Base-by-base conservation (phyloP, 1,140 invertebrate genomes). In the Neuroterus valhalla region DNA sequence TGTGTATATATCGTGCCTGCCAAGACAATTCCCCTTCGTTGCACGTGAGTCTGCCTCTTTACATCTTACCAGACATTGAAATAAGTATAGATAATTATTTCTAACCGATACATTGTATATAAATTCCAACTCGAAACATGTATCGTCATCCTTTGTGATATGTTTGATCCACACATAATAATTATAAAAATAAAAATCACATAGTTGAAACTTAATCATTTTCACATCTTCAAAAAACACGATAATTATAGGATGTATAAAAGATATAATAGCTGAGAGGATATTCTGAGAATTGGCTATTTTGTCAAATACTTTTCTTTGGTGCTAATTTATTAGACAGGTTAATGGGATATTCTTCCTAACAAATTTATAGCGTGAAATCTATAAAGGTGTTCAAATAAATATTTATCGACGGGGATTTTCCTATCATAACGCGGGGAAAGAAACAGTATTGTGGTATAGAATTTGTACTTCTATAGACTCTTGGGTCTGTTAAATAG, bases 1-100 rank as follows among this genome's bases (percentile, higher is more conserved):
- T 82, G 81, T 85, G 84, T 85, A n/a, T 62, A 12, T 50, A 84
- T 85, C 82, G 82, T 84, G 82, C 74, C 78, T 70, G 77, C 71
- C 31, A 75, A 78, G 78, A 55, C 70, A 72, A 72, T 66, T 55
- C 73, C 62, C 76, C 72, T 26, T 26, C 48, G 52, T n/a, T 66
- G 70, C 72, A 70, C 31, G 45, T 74, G 44, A 26, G 26, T 62
- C 52, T 62, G 31, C n/a, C 26, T 62, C 4, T 62, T 31, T 62
- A 31, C 12, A 62, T 62, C 23, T 62, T 26, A 62, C 12, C 23
- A 62, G 52, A 62, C 52, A 62, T 62, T 23, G n/a, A 62, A 62
- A 62, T 62, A 62, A 31, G 31, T 31, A 31, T 62, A 62, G 31
- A 38, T 38, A 38, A 38, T 38, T 26, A 62, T 62, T 62, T 62